Base-by-base conservation (phyloP, 2,797 vertebrate species). In the Chanos chanos region DNA sequence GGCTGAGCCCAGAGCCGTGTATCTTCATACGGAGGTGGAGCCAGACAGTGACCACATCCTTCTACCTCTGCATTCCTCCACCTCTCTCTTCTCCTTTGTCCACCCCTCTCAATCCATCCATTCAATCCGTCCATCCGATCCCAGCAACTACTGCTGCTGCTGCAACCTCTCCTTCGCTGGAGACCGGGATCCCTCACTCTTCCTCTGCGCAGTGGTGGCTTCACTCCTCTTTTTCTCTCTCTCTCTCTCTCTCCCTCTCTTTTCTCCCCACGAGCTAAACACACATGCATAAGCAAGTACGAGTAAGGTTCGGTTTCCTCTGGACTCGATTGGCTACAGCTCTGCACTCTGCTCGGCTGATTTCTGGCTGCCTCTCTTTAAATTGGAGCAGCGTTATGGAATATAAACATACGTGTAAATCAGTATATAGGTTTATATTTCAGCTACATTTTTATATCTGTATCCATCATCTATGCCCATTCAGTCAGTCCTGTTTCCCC, bases 71-170 rank as follows among this genome's bases (percentile, higher is more conserved):
- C 74, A 77, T 77, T 76, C 75, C 82, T 62, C 79, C 84, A 87
- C 83, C 81, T 75, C 84, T 89, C 40, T 78, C 80, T 85, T 86
- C 78, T 83, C 77, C 80, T 54, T 83, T 82, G 65, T 81, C 64
- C 80, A 78, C 74, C 66, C 41, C 51, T 64, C 34, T 33, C 4
- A 76, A n/a, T n/a, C n/a, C n/a, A n/a, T n/a, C n/a, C n/a, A n/a
- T n/a, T n/a, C n/a, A n/a, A n/a, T n/a, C n/a, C n/a, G n/a, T n/a
- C n/a, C n/a, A n/a, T n/a, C n/a, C n/a, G n/a, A n/a, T n/a, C n/a
- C n/a, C n/a, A n/a, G n/a, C n/a, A n/a, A 81, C 86, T 79, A 74
- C 19, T 52, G 66, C 82, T 18, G 31, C 54, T 59, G 27, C 31
- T n/a, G n/a, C 9, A 34, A 22, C 10, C 19, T 21, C 40, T 10